Evolutionary conservation across 1,140 invertebrate species (phyloP).

Genomic region (Berghia stephanieae): DNA sequence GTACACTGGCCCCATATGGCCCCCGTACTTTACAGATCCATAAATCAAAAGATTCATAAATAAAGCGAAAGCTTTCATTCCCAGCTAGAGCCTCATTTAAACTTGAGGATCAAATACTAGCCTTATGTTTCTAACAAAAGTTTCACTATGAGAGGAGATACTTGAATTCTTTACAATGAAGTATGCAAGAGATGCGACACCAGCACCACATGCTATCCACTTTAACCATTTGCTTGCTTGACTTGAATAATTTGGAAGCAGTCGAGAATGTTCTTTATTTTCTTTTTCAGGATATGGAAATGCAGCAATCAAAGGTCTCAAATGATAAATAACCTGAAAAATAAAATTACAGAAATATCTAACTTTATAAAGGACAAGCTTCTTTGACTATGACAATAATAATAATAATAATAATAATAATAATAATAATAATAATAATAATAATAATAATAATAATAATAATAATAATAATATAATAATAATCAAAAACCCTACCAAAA

Average conservation of each 20-base stretch:
- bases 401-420: background rate
- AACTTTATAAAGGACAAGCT: background rate
- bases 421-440: background rate
- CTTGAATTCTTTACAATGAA: conserved; percentile 30
- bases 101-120: conserved; percentile 39
- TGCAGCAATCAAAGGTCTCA: conserved; percentile 43
- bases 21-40: too few relatives aligned
- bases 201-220: conserved; percentile 22
- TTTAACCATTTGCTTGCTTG: conserved; percentile 7
- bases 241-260: background rate
- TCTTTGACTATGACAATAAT: background rate
- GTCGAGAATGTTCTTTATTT: background rate
- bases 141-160: background rate
- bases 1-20: too few relatives aligned
- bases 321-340: conserved; percentile 45
- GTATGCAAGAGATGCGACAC: conserved; percentile 33
- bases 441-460: background rate
- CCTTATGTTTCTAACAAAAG: conserved; percentile 35
- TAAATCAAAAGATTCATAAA: too few relatives aligned
- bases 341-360: background rate
- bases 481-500: background rate
- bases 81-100: too few relatives aligned
- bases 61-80: too few relatives aligned
- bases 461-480: background rate
- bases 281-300: conserved; percentile 36